Evolutionary conservation across 2,888 invertebrate genomes (phyloP).

Genomic region (Scelioninae gen. 1): DNA sequence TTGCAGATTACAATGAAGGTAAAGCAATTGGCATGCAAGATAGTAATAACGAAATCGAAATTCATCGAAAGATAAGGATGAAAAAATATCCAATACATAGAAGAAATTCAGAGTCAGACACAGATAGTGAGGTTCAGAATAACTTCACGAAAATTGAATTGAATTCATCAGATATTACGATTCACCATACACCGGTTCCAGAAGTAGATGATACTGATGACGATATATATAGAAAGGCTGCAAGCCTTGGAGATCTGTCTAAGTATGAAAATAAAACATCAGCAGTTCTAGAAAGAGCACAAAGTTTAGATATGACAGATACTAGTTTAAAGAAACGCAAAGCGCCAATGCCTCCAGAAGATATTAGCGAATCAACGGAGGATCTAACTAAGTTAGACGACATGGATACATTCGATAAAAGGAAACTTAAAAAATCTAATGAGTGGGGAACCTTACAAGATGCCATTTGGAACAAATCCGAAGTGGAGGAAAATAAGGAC

Average conservation of each 20-base stretch:
- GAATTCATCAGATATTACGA: conserved; percentile 90
- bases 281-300: conserved; percentile 89
- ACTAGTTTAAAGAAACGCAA: conserved; percentile 88
- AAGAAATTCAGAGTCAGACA: conserved; percentile 85
- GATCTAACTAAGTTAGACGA: conserved; percentile 86
- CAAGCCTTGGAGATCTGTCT: conserved; percentile 91
- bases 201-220: conserved; percentile 85
- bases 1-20: conserved; percentile 77
- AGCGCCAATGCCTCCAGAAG: conserved; percentile 86
- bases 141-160: conserved; percentile 89
- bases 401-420: conserved; percentile 88
- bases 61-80: conserved; percentile 56
- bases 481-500: conserved; percentile 77
- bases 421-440: conserved; percentile 89
- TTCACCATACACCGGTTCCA: conserved; percentile 88
- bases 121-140: conserved; percentile 84
- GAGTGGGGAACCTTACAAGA: conserved; percentile 91
- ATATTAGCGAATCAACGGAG: conserved; percentile 82
- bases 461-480: conserved; percentile 87
- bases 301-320: conserved; percentile 91
- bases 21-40: conserved; percentile 43
- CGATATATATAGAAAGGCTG: conserved; percentile 89
- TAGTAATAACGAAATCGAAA: conserved; percentile 70
- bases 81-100: conserved; percentile 69
- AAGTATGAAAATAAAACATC: conserved; percentile 87